phyloP scores from a whole-genome alignment of 2,888 invertebrate species.

The Ectemnius cavifrons region DNA sequence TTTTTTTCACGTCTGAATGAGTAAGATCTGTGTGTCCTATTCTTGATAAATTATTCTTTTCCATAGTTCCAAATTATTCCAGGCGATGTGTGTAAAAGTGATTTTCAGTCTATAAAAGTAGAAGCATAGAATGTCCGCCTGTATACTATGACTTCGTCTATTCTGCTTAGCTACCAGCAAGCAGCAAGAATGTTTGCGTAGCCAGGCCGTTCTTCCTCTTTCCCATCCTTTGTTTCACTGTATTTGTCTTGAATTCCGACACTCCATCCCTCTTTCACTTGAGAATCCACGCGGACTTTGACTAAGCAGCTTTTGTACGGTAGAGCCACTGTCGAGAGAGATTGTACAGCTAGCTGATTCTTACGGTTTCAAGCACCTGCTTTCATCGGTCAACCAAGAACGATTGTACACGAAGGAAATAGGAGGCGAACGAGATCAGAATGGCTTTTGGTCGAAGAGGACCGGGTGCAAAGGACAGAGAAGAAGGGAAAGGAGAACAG shows the following conservation, averaged over 20 bases:
- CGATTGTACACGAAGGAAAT: constrained; percentile 1
- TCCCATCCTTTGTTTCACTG: neutral
- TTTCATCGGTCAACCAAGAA: constrained; percentile 26
- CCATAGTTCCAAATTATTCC: too few relatives aligned
- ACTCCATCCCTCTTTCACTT: neutral
- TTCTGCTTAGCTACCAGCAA: constrained; percentile 6
- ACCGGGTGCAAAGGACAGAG: too few relatives aligned
- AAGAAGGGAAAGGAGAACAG: too few relatives aligned
- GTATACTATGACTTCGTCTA: too few relatives aligned
- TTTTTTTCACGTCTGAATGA: too few relatives aligned
- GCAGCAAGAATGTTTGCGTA: constrained; percentile 28
- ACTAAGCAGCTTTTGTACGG: constrained; percentile 41
- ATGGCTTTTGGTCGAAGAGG: neutral
- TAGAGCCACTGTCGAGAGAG: constrained; percentile 21
- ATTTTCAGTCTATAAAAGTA: too few relatives aligned
- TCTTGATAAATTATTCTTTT: too few relatives aligned
- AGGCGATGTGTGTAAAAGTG: too few relatives aligned
- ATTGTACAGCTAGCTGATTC: constrained; percentile 20
- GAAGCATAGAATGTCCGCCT: too few relatives aligned
- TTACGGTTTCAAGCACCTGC: constrained; percentile 26
- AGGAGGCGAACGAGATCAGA: neutral
- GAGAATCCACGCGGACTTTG: constrained; percentile 31
- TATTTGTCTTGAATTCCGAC: neutral
- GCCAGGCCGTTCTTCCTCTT: constrained; percentile 19
- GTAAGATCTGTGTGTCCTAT: too few relatives aligned